A percentile compares a stretch with the other conserved stretches of the same genome.
These are phyloP conservation scores for Caretta caretta DNA, from an alignment of 2,113 vertebrate species.

Conservation along the genomic window DNA sequence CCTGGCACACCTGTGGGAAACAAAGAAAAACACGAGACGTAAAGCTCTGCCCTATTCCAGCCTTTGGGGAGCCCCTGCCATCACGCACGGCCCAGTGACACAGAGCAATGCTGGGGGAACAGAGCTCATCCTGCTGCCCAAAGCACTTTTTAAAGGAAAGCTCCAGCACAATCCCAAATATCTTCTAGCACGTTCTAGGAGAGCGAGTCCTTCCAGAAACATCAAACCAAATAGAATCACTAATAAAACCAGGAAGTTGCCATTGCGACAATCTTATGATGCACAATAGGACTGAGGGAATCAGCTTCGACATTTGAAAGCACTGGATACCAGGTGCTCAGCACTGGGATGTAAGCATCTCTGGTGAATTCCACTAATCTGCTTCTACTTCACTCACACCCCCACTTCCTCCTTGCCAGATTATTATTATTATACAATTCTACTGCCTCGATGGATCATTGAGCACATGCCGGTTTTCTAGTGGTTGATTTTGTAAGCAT, in stretches of 20 bases:
- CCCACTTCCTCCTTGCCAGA: not conserved
- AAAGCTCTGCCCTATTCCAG: not conserved
- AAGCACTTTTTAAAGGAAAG: not conserved
- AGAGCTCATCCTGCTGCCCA: not conserved
- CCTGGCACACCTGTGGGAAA: constrained; percentile 74
- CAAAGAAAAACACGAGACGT: constrained; percentile 14
- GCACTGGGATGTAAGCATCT: not conserved
- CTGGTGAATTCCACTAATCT: not conserved
- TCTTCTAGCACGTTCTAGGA: fast-evolving
- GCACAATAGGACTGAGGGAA: not conserved
- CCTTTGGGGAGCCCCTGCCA: not conserved
- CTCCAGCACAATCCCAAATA: fast-evolving
- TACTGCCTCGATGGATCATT: fast-evolving
- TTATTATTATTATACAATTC: not conserved
- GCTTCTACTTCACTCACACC: not conserved
- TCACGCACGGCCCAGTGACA: not conserved
- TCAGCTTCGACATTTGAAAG: fast-evolving
- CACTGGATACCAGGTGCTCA: not conserved
- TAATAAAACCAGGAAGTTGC: not conserved
- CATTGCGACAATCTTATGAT: fast-evolving
- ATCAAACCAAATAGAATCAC: fast-evolving
- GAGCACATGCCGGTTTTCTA: not conserved
- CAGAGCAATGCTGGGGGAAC: not conserved
- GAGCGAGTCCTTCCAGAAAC: not conserved
- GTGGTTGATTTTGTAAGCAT: not conserved